Evolutionary conservation across 37 sponge, comb jelly and placozoan genomes (phyloP).

Genomic region (Diacarnus erythraeanus): DNA sequence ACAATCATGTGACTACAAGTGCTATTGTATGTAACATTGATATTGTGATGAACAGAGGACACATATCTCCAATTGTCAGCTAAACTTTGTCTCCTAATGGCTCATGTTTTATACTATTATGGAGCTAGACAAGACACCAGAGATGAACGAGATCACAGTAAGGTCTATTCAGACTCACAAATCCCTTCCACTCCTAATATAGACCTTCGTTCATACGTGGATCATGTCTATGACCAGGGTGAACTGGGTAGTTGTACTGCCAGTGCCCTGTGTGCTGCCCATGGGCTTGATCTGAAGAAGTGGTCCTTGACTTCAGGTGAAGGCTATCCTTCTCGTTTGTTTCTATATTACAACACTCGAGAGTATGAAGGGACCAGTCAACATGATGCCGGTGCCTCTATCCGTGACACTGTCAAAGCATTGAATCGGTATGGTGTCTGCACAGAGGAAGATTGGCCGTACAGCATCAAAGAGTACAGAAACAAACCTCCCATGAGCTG

Average conservation of each 20-base stretch:
- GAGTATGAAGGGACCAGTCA: not conserved
- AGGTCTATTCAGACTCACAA: not conserved
- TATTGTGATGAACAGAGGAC: no score
- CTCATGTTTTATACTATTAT: not conserved
- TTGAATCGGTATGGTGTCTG: slow-evolving; percentile 5
- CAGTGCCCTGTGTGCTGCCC: slow-evolving; percentile 12
- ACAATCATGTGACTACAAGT: no score
- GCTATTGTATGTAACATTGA: no score
- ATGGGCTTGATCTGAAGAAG: not conserved
- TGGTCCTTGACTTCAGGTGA: not conserved
- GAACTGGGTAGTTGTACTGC: slow-evolving; percentile 12
- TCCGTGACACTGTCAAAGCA: slow-evolving; percentile 5
- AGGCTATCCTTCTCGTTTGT: slow-evolving; percentile 18
- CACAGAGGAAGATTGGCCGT: slow-evolving; percentile 8
- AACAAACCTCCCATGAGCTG: not conserved
- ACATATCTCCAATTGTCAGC: no score
- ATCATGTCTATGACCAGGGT: not conserved
- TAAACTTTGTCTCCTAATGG: no score
- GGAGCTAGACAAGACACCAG: not conserved
- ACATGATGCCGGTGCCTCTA: not conserved
- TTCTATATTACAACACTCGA: slow-evolving; percentile 20
- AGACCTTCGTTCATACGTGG: slow-evolving; percentile 5
- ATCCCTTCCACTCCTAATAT: not conserved
- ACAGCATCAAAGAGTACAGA: not conserved
- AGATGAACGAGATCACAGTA: not conserved